A percentile compares a stretch with the other conserved stretches of the same genome.
Evolutionary conservation across 2,888 invertebrate genomes (phyloP).

Genomic region (Physocephala rufipes): DNA sequence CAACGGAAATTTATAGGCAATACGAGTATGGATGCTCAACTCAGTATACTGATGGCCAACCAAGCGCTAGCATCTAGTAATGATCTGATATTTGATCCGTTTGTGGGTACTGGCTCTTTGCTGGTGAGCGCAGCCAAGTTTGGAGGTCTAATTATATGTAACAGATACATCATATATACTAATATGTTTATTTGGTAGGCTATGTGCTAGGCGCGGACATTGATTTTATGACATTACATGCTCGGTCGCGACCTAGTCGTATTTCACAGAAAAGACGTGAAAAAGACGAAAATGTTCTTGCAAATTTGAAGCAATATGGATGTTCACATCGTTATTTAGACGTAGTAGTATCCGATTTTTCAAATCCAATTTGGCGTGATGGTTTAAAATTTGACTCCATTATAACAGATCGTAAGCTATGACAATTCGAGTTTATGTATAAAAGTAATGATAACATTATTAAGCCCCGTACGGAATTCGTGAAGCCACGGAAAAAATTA

Average conservation of each 20-base stretch:
- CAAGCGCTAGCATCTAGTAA: conserved; percentile 79
- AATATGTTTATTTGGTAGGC: conserved; percentile 38
- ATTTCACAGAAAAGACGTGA: conserved; percentile 80
- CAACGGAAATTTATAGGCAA: conserved; percentile 96
- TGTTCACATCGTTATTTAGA: conserved; percentile 81
- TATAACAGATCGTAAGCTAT: conserved; percentile 88
- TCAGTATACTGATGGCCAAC: conserved; percentile 96
- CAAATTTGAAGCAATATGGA: conserved; percentile 91
- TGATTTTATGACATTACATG: conserved; percentile 94
- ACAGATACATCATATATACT: background rate
- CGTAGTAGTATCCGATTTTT: conserved; percentile 91
- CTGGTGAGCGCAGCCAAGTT: conserved; percentile 90
- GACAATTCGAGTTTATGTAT: background rate
- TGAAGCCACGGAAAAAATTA: conserved; percentile 86
- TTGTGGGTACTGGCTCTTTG: conserved; percentile 82
- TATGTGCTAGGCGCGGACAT: conserved; percentile 92
- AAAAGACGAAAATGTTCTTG: conserved; percentile 85
- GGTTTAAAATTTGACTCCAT: conserved; percentile 85
- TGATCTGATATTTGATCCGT: conserved; percentile 90
- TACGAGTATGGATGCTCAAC: conserved; percentile 97
- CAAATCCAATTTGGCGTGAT: conserved; percentile 80
- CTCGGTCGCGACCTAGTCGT: conserved; percentile 80
- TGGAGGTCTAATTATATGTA: conserved; percentile 69
- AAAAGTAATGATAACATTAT: conserved; percentile 41
- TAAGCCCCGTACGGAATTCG: conserved; percentile 97